Evolutionary conservation across 2,797 vertebrate species (phyloP), one percentile per base, ranked within the genome.

Genomic region (Paramormyrops hopkinsi): DNA sequence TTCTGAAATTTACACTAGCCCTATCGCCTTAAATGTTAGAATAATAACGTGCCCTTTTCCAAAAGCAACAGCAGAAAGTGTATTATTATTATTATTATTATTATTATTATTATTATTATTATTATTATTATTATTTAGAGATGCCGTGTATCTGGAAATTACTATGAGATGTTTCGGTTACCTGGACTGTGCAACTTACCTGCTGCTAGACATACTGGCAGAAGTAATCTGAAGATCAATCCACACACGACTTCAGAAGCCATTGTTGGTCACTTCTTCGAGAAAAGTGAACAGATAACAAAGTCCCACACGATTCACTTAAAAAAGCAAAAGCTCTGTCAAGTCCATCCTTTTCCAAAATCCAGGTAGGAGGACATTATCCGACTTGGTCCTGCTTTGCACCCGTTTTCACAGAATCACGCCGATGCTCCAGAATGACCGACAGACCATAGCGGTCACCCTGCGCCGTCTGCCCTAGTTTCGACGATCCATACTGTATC

Each of bases 211-310:
- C 98, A 99, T 84, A 97, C 76, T 25, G 98, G 98, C 91, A 99
- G 96, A 91, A 99, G 96, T 79, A 99, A 94, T 93, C 98, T 97
- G 96, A 99, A 99, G 95, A 97, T 93, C 92, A 99, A 94, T 88
- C 98, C 98, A 93, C 98, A 99, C 93, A 97, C 97, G 94, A 98
- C 96, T 94, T 99, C 97, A 85, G 97, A 98, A 94, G 98, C 98
- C 98, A 99, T 99, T 91, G 93, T 94, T 94, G 17, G 85, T 88
- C 89, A 3, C 90, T 65, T 46, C 90, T 83, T 87, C 88, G 91
- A 90, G 91, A 92, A 94, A 92, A 90, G 89, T 92, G 54, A 88
- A 92, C 90, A 90, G 51, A 85, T 76, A 90, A 85, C 22, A 76
- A 91, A 90, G 50, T 93, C 90, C 93, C 89, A 93, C 92, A 88